These are phyloP conservation scores for Channa striata DNA, from an alignment of 2,797 vertebrate genomes.

Conservation along the genomic window DNA sequence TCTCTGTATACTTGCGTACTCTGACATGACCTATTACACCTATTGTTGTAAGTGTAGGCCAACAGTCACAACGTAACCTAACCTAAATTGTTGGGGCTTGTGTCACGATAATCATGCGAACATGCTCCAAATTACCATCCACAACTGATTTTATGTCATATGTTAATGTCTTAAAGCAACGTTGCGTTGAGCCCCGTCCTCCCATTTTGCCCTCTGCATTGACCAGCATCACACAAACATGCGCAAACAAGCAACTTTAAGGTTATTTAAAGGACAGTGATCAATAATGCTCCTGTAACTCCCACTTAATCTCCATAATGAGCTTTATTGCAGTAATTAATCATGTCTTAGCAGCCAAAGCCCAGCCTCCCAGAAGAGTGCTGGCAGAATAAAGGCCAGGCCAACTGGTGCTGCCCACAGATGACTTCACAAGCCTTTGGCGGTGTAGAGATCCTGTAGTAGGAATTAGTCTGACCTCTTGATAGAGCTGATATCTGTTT, in stretches of 20 bases:
- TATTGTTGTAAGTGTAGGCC: conserved; percentile 8
- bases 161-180: conserved; percentile 47
- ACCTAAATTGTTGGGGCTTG: conserved; percentile 12
- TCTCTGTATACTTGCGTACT: neutral
- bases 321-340: conserved; percentile 87
- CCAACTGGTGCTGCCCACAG: conserved; percentile 52
- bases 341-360: conserved; percentile 81
- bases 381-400: conserved; percentile 75
- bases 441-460: conserved; percentile 22
- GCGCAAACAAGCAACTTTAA: conserved; percentile 85
- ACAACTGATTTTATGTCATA: conserved; percentile 45
- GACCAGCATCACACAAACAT: conserved; percentile 76
- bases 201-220: conserved; percentile 69
- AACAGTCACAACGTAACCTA: conserved; percentile 15
- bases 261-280: conserved; percentile 88
- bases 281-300: conserved; percentile 88
- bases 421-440: conserved; percentile 48
- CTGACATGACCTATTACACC: conserved; percentile 30
- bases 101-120: conserved; percentile 35
- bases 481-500: conserved; percentile 41
- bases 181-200: conserved; percentile 43
- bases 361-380: conserved; percentile 76
- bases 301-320: conserved; percentile 89
- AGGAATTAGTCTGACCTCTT: conserved; percentile 44
- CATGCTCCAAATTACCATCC: conserved; percentile 21